Evolutionary conservation across 2,113 vertebrate genomes (phyloP).

Genomic region (Oreotragus oreotragus): DNA sequence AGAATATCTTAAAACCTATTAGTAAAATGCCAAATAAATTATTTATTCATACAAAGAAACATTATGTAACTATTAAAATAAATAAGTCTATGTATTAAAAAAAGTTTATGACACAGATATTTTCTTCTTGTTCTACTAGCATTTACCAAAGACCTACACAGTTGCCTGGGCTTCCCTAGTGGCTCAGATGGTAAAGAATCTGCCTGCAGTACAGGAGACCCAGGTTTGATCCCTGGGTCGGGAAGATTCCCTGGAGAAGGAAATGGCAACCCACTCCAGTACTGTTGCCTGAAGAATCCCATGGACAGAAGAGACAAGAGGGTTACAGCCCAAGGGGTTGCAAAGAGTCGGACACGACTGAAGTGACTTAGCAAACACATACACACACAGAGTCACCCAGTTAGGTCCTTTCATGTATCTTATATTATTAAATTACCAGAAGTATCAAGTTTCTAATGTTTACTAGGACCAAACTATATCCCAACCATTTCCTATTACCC

Average conservation of each 20-base stretch:
- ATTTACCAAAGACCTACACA: not conserved
- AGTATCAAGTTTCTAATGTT: not conserved
- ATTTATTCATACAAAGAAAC: too few relatives aligned
- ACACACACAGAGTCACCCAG: not conserved
- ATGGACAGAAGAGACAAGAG: not conserved
- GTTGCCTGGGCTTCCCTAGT: not conserved
- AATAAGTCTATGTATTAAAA: too few relatives aligned
- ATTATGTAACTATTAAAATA: too few relatives aligned
- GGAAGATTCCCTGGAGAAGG: not conserved
- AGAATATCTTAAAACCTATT: too few relatives aligned
- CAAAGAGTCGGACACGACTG: not conserved
- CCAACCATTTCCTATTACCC: not conserved
- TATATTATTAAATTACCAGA: not conserved
- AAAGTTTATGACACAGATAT: too few relatives aligned
- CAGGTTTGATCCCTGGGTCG: not conserved
- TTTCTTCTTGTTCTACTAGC: not conserved
- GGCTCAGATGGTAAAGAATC: not conserved
- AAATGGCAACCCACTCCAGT: not conserved
- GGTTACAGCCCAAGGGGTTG: not conserved
- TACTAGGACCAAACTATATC: not conserved
- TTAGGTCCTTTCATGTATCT: not conserved
- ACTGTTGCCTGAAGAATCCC: not conserved
- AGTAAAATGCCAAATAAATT: too few relatives aligned
- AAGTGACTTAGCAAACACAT: not conserved
- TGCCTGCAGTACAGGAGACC: not conserved